Evolutionary conservation across 2,888 invertebrate genomes (phyloP), one percentile per base, ranked within the genome.

Genomic region (Drosophila pegasa): DNA sequence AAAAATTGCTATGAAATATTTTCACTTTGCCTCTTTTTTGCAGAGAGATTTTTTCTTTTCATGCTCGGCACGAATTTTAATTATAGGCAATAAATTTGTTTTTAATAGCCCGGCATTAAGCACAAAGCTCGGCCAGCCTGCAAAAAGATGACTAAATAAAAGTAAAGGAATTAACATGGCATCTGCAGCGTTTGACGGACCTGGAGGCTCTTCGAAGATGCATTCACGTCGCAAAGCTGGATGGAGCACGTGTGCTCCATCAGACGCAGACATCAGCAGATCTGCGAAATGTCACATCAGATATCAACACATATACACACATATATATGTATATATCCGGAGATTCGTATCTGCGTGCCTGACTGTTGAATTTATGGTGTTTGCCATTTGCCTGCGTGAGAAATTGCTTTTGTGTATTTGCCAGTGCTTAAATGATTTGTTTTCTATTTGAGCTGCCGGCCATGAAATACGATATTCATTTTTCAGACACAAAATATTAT

Each of bases 71-170:
- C 62, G 66, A 72, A 69, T 68, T 83, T 85, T 83, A 83, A 83
- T 84, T 81, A 72, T 64, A 64, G 86, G 73, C 71, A 55, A 84
- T 84, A 86, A 86, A 84, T 85, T 80, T 78, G 69, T 59, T 71
- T 81, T 74, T 80, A 80, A 83, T 81, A 71, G 80, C 70, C 18
- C 35, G 67, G 65, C 63, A 76, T 76, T 70, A 71, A 76, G 67
- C 51, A 60, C 57, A 27, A 64, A 60, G 51, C 40, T 38, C 20
- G 40, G 50, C 22, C 64, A 50, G 3, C 9, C 8, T 45, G 29
- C 59, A 45, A 5, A n/a, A 52, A 20, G 8, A 10, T 4, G 9
- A 20, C 27, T 29, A 52, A 47, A 65, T 40, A 60, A 54, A 40
- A 29, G 14, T 12, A 38, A 33, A 40, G 33, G 22, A 20, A 60